A percentile compares a stretch with the other conserved stretches of the same genome.
phyloP scores from a whole-genome alignment of 2,113 vertebrate genomes.

The Thinocorus orbignyianus region DNA sequence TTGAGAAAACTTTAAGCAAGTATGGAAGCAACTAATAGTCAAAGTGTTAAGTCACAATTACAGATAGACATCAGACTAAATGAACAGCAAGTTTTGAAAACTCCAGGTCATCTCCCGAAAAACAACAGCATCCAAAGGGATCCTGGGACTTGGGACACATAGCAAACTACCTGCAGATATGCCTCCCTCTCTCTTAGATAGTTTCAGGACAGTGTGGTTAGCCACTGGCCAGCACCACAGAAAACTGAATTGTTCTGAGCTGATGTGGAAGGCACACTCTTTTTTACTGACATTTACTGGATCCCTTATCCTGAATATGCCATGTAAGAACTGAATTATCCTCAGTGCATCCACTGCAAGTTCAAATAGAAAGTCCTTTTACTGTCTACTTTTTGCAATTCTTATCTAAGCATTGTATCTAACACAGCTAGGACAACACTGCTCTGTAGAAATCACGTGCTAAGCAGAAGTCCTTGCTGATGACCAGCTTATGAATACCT shows the following conservation, averaged over 20 bases:
- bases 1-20: neutral
- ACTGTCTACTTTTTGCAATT: neutral
- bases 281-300: neutral
- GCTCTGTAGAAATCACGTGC: neutral
- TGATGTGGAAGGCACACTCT: neutral
- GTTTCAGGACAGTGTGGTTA: neutral
- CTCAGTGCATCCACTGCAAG: neutral
- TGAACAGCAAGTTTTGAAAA: neutral
- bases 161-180: neutral
- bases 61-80: neutral
- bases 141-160: neutral
- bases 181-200: neutral
- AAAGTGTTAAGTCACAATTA: neutral
- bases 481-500: neutral
- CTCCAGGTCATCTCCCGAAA: neutral
- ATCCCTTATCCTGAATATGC: neutral
- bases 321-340: neutral
- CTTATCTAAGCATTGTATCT: neutral
- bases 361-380: neutral
- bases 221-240: neutral
- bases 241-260: neutral
- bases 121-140: neutral
- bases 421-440: neutral
- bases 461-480: slow-evolving; percentile 8
- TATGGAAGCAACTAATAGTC: neutral